phyloP scores from a whole-genome alignment of 2,797 vertebrate species.

The Rhinella marina region DNA sequence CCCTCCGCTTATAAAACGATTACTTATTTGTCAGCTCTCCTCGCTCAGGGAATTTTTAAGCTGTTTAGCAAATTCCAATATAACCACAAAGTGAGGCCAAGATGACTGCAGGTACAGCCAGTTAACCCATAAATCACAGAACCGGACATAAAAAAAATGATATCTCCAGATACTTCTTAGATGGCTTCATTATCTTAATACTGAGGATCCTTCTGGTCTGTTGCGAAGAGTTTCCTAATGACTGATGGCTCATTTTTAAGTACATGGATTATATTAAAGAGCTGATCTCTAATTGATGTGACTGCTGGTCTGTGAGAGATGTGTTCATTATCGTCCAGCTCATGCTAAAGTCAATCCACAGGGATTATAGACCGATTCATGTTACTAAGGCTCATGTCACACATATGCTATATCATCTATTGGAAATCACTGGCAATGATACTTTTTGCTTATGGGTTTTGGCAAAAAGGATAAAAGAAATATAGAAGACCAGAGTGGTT shows the following conservation, averaged over 20 bases:
- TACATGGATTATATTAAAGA: not conserved
- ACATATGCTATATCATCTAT: not conserved
- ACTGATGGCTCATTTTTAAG: not conserved
- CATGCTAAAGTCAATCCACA: not conserved
- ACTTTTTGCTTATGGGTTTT: not conserved
- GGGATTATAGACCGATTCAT: not conserved
- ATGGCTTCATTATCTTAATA: not conserved
- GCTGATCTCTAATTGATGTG: not conserved
- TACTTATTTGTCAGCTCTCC: slow-evolving; percentile 48
- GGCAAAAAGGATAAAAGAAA: not conserved
- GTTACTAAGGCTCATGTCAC: not conserved
- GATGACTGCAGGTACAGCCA: not conserved
- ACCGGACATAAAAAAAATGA: not conserved
- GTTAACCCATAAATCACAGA: slow-evolving; percentile 38
- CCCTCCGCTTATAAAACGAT: slow-evolving; percentile 42
- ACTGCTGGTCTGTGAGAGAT: not conserved
- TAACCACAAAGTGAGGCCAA: slow-evolving; percentile 31
- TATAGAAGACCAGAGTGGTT: not conserved
- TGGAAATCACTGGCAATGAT: not conserved
- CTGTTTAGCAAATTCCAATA: slow-evolving; percentile 56
- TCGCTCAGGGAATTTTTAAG: slow-evolving; percentile 37
- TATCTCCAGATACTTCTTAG: not conserved
- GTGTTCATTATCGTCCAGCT: not conserved
- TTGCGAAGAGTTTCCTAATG: not conserved
- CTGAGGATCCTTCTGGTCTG: not conserved